Evolutionary conservation across 2,888 invertebrate genomes (phyloP), one percentile per base, ranked within the genome.

Genomic region (Octonoba sinensis): DNA sequence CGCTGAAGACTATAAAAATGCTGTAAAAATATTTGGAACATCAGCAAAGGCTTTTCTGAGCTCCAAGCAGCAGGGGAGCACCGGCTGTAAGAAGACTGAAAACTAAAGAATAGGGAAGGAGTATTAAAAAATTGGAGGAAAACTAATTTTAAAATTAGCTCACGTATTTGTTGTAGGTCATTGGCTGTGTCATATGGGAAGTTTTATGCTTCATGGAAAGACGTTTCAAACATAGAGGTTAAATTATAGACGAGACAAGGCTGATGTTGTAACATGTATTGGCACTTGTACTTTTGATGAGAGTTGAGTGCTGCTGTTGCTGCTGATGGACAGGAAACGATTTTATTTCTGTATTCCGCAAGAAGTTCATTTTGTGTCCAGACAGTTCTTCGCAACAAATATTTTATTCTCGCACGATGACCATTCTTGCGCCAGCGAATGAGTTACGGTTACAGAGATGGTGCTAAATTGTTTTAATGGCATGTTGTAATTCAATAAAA

Each of bases 61-160:
- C 16, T 36, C 12, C 27, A 6, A 46, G 13, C 46, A 18, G 18
- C n/a, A 20, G 18, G 46, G 47, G 47, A n/a, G 46, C 20, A 20
- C 20, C 36, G 18, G 18, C n/a, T 18, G 47, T n/a, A 46, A 46
- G n/a, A 47, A 64, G 11, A 62, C 18, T 47, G 59, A 59, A 15
- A 59, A 59, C 22, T 16, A 27, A 24, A 54, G 27, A 24, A 59
- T 59, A n/a, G 24, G 71, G 47, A 16, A 60, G 16, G 27, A 8
- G 62, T 22, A 62, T 16, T 22, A 59, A 59, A 16, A 59, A 24
- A 22, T 20, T 24, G 36, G 36, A 36, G 36, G 36, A 36, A 36
- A 36, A 51, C 72, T 72, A 72, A 79, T 79, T 79, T 73, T 79
- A 66, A 79, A 79, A 73, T 70, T 59, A 79, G 72, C 79, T 79